phyloP scores from a whole-genome alignment of 1,140 invertebrate species.

The Helicoverpa zea region DNA sequence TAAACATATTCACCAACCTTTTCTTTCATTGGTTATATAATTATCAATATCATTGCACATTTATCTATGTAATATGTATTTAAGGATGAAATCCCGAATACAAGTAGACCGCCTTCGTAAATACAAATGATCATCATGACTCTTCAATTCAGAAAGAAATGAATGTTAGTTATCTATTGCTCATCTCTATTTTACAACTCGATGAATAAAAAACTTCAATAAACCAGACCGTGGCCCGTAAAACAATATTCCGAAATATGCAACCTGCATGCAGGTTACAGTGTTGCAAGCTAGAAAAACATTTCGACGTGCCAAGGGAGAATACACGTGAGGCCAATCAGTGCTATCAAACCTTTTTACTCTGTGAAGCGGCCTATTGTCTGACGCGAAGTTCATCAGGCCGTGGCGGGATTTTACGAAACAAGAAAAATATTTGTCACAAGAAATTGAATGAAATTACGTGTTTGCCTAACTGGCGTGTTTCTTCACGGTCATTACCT shows the following conservation, averaged over 20 bases:
- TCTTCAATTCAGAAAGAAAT: no score
- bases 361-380: neutral
- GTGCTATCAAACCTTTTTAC: neutral
- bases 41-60: no score
- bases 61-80: no score
- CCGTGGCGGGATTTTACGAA: neutral
- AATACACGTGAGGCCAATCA: neutral
- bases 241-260: no score
- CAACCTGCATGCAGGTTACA: slow-evolving; percentile 1
- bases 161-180: no score
- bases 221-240: no score
- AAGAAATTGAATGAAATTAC: neutral
- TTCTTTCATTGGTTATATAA: neutral
- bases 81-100: no score
- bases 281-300: neutral
- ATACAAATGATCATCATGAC: no score
- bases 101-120: no score
- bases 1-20: neutral
- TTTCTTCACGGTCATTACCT: neutral
- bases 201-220: no score
- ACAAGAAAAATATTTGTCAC: neutral
- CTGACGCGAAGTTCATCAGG: neutral
- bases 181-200: no score
- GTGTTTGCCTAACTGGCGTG: neutral
- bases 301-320: neutral